Percentiles rank a stretch among this genome's conserved stretches.
phyloP scores from a whole-genome alignment of 2,113 vertebrate genomes.

The Pao palembangensis region DNA sequence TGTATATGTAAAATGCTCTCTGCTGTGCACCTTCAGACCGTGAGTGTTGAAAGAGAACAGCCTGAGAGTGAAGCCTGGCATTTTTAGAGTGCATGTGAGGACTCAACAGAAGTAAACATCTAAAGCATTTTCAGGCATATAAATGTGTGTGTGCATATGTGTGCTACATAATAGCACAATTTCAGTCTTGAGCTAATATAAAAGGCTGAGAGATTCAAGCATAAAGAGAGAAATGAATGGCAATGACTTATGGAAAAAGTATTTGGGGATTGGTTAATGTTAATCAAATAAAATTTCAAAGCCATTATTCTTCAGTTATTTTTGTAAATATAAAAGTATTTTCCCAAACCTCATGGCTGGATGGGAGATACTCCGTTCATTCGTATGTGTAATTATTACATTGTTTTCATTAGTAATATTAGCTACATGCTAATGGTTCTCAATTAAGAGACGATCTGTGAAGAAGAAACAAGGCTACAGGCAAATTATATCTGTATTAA shows the following conservation, averaged over 20 bases:
- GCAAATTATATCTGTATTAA: no score
- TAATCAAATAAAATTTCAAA: conserved; percentile 8
- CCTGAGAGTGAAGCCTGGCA: no score
- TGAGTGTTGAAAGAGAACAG: no score
- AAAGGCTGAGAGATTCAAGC: background rate
- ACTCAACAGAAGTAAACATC: no score
- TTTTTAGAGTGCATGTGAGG: no score
- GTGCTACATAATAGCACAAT: no score
- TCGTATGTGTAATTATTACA: conserved; percentile 2
- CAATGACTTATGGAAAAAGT: conserved; percentile 8
- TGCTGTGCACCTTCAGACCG: no score
- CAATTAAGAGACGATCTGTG: background rate
- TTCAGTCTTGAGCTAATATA: no score
- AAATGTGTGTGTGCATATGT: no score
- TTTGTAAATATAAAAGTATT: background rate
- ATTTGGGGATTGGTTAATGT: background rate
- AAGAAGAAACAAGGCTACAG: background rate
- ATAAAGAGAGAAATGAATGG: background rate
- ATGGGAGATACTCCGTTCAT: background rate
- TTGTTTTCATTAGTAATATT: background rate
- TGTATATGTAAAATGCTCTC: background rate
- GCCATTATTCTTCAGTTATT: conserved; percentile 1
- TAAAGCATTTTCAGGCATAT: no score
- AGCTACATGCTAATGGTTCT: background rate
- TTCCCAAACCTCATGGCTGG: background rate